Base-by-base conservation (phyloP, 2,888 invertebrate species). In the Callyntrura sp. region DNA sequence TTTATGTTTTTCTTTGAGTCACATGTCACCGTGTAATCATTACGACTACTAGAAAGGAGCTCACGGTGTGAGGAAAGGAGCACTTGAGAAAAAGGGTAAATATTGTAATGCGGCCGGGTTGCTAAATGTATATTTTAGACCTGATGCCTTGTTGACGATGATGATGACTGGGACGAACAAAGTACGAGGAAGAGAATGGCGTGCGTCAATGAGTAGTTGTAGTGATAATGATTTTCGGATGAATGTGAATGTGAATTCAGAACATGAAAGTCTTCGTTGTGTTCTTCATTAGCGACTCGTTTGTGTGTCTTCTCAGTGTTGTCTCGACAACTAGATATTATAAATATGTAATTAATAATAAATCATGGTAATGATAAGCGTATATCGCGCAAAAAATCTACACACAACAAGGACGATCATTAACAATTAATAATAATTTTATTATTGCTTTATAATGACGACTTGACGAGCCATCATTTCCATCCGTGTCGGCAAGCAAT, bases 221-320 rank as follows among this genome's bases (percentile, higher is more conserved):
- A 70, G 35, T 17, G 43, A 6, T 35, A 35, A 35, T 35, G 20
- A 12, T 48, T 45, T 57, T 51, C 57, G 23, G 60, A 62, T 60
- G 76, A 76, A 60, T 85, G 62, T 60, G 76, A 85, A 85, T 85
- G 28, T 57, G 28, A n/a, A 68, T 79, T 78, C 79, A n/a, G 86
- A 65, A 55, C 79, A 79, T 60, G 45, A 81, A 62, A 78, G 55
- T 73, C 48, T 48, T 73, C 48, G 62, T 86, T 65, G 51, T 79
- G 68, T 68, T 78, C 86, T 86, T 89, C 89, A 89, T 89, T 89
- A 89, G 89, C 51, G 84, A 85, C 14, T 60, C 78, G 23, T 57
- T 81, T 87, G 87, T 86, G 17, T 45, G 9, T 51, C 9, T 73
- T 85, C 45, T 57, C 68, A 35, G 65, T 4, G 12, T 81, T 14